Evolutionary conservation across 2,797 vertebrate species (phyloP), one percentile per base, ranked within the genome.

Genomic region (Mastacembelus armatus): DNA sequence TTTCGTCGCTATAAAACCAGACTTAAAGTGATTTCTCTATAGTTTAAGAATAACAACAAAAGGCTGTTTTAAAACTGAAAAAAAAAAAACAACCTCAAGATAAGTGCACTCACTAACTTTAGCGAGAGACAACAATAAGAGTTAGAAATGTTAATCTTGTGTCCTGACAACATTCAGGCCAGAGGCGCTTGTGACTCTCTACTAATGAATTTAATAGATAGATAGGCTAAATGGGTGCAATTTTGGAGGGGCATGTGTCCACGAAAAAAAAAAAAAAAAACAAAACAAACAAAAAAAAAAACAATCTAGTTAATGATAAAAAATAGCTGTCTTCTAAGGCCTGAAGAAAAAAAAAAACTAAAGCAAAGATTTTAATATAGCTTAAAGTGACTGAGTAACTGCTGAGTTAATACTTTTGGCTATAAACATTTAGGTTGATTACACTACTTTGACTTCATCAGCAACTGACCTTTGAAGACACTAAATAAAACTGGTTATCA

Each of bases 381-480:
- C 68, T 84, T 39, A 55, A 72, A 73, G 80, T 79, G 82, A 89
- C 64, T 70, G 78, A 91, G 74, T 83, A 73, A 88, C 77, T 80
- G 59, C 61, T 47, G 75, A 86, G 85, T 79, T 92, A 87, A 91
- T 89, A 88, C 79, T 85, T 88, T 83, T 79, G 80, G 84, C 77
- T 86, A 58, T 83, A 85, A 90, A 88, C 87, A 84, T 88, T 90
- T 74, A 66, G 80, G 79, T 73, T 89, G 89, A 90, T 90, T 89
- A 80, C 84, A 74, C 82, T 81, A 84, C 88, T 89, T 90, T 92
- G 88, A 91, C 89, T 90, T 91, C 71, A 89, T 90, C 86, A 89
- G 85, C 85, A 84, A 75, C 43, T 89, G 88, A 91, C 92, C 89
- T 93, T 91, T 91, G 89, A 91, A 86, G 87, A 81, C 79, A 80